phyloP scores from a whole-genome alignment of 2,113 vertebrate genomes.

The Hiodon tergisus region DNA sequence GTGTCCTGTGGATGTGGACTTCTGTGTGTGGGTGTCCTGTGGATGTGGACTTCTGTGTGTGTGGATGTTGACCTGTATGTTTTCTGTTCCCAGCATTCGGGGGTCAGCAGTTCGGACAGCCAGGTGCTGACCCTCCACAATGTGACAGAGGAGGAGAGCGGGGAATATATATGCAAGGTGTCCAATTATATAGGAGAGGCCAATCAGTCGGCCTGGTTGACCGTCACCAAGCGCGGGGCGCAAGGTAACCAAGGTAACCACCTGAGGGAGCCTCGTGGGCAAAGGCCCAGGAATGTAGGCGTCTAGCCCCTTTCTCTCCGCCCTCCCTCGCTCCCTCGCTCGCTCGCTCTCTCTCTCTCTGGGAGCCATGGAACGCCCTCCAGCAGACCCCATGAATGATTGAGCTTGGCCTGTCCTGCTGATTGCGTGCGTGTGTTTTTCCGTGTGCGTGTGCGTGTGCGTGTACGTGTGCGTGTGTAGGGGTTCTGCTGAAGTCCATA shows the following conservation, averaged over 20 bases:
- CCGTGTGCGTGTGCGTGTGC: not conserved
- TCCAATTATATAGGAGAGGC: constrained; percentile 99
- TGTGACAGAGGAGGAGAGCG: constrained; percentile 98
- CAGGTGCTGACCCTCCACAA: constrained; percentile 98
- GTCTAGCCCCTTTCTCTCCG: no score
- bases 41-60: no score
- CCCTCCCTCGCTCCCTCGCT: no score
- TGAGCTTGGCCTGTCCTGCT: no score
- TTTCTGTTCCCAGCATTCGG: constrained; percentile 86
- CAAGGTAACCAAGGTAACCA: constrained; percentile 81
- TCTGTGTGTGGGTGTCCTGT: no score
- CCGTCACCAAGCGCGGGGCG: constrained; percentile 85
- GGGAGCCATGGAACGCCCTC: no score
- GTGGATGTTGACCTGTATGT: constrained; percentile 27
- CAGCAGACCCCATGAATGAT: no score
- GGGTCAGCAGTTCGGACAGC: constrained; percentile 98
- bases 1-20: no score
- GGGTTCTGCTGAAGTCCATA: constrained; percentile 29
- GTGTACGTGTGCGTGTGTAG: not conserved
- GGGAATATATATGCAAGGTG: constrained; percentile 99
- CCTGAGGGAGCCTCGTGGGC: constrained; percentile 32
- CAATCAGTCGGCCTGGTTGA: constrained; percentile 99
- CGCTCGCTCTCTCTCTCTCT: no score
- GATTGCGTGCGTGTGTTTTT: not conserved
- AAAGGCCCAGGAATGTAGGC: no score